A percentile compares a stretch with the other conserved stretches of the same genome.
Conservation (phyloP, 35 echinoderm and acorn worm species). For the Apostichopus californicus region DNA sequence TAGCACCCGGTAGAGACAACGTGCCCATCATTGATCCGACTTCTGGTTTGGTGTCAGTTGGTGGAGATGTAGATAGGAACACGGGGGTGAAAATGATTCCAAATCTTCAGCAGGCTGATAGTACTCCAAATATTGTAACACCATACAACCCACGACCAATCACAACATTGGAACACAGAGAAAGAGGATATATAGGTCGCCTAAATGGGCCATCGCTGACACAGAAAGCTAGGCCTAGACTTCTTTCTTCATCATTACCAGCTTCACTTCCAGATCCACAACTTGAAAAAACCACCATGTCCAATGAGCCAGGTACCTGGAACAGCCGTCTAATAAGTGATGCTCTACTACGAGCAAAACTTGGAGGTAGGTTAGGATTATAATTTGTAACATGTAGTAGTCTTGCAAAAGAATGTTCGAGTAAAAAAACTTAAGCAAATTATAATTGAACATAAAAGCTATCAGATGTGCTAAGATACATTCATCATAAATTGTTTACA, state of each 20-base stretch:
- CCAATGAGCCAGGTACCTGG: conserved; percentile 93
- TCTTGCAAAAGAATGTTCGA: not conserved
- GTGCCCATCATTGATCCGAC: conserved; percentile 85
- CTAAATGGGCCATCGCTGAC: not conserved
- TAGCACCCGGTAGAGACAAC: conserved; percentile 82
- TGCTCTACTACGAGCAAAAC: conserved; percentile 79
- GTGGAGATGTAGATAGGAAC: conserved; percentile 84
- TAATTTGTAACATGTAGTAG: not conserved
- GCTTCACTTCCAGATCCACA: conserved; percentile 52
- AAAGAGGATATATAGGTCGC: not conserved
- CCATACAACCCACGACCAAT: conserved; percentile 68
- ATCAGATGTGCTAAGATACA: too few relatives aligned
- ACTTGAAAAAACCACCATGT: conserved; percentile 65
- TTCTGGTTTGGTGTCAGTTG: conserved; percentile 82
- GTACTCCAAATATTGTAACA: conserved; percentile 87
- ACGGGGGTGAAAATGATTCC: conserved; percentile 74
- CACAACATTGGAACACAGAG: conserved; percentile 71
- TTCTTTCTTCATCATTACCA: conserved; percentile 16
- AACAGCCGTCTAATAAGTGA: conserved; percentile 87
- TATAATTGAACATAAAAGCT: too few relatives aligned
- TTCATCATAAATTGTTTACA: too few relatives aligned
- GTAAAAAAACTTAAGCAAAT: not conserved
- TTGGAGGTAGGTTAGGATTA: conserved; percentile 76
- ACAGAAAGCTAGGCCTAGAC: not conserved
- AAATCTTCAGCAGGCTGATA: conserved; percentile 70